Conservation (phyloP, 2,888 invertebrate genomes). For the Apamea sordens region DNA sequence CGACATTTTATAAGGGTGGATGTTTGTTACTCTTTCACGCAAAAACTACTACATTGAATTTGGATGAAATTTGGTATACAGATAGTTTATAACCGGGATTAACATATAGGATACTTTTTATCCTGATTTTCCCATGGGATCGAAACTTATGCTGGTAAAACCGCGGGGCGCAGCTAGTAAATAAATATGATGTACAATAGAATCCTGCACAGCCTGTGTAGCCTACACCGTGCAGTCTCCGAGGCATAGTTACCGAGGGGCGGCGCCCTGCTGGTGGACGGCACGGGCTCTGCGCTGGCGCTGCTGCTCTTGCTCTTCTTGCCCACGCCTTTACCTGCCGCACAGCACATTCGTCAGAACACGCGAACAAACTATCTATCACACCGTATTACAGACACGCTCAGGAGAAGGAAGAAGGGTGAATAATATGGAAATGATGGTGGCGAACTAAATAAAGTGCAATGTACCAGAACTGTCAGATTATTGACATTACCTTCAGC, state of each 20-base stretch:
- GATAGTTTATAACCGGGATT: too few species aligned
- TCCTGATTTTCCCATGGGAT: too few species aligned
- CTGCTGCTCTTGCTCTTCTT: slow-evolving; percentile 83
- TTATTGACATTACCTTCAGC: background rate
- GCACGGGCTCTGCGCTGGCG: slow-evolving; percentile 71
- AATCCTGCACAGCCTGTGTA: too few species aligned
- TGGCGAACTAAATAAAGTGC: background rate
- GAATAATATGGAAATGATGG: background rate
- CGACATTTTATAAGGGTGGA: too few species aligned
- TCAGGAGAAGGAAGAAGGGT: too few species aligned
- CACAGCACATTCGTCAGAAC: background rate
- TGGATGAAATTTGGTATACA: too few species aligned
- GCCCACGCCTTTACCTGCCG: slow-evolving; percentile 85
- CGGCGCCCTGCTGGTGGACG: slow-evolving; percentile 66
- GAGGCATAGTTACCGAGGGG: background rate
- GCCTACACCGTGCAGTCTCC: too few species aligned
- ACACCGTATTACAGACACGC: background rate
- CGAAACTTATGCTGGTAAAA: too few species aligned
- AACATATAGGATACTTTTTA: too few species aligned
- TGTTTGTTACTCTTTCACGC: too few species aligned
- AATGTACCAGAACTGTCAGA: too few species aligned
- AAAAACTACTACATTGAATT: too few species aligned
- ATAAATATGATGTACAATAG: background rate
- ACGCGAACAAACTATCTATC: background rate
- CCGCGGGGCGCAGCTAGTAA: background rate